These are phyloP conservation scores for Aurelia aurita DNA, from an alignment of 30 jellyfish, hydroid and myxozoan genomes.

Conservation along the genomic window DNA sequence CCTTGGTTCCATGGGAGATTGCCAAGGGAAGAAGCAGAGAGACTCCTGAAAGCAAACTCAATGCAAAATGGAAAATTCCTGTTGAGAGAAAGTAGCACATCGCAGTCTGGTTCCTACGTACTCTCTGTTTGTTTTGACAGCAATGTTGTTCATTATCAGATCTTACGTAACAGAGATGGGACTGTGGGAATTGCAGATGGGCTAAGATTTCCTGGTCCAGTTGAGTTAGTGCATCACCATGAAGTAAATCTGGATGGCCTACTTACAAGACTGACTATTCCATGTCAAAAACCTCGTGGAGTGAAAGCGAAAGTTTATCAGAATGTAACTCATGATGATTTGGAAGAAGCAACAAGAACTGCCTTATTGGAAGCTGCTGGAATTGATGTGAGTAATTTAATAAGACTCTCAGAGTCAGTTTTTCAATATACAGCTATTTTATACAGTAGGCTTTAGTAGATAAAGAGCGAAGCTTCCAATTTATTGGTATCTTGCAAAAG, in stretches of 20 bases:
- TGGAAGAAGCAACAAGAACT: slow-evolving; percentile 87
- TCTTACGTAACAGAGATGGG: slow-evolving; percentile 83
- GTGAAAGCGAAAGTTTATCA: slow-evolving; percentile 91
- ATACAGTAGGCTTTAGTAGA: too few species aligned
- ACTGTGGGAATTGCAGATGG: slow-evolving; percentile 97
- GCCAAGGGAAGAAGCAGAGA: slow-evolving; percentile 88
- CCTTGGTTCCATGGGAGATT: slow-evolving; percentile 98
- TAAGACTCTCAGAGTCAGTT: not conserved
- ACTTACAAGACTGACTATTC: slow-evolving; percentile 74
- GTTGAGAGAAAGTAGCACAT: slow-evolving; percentile 83
- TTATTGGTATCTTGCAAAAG: too few species aligned
- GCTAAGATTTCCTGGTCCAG: slow-evolving; percentile 94
- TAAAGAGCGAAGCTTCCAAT: too few species aligned
- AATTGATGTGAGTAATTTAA: slow-evolving; percentile 31
- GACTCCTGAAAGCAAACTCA: slow-evolving; percentile 53
- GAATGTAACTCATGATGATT: slow-evolving; percentile 89
- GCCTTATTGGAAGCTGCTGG: slow-evolving; percentile 70
- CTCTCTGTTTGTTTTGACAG: slow-evolving; percentile 84
- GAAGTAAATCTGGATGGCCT: slow-evolving; percentile 89
- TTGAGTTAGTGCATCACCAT: slow-evolving; percentile 90
- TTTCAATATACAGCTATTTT: too few species aligned
- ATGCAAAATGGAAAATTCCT: slow-evolving; percentile 87
- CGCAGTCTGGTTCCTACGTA: slow-evolving; percentile 76
- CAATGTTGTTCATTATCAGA: slow-evolving; percentile 87
- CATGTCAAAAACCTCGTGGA: slow-evolving; percentile 83